Percentiles rank a stretch among this genome's conserved stretches.
These are phyloP conservation scores for Gastrophysa polygoni DNA, from an alignment of 2,888 invertebrate genomes.

Conservation along the genomic window DNA sequence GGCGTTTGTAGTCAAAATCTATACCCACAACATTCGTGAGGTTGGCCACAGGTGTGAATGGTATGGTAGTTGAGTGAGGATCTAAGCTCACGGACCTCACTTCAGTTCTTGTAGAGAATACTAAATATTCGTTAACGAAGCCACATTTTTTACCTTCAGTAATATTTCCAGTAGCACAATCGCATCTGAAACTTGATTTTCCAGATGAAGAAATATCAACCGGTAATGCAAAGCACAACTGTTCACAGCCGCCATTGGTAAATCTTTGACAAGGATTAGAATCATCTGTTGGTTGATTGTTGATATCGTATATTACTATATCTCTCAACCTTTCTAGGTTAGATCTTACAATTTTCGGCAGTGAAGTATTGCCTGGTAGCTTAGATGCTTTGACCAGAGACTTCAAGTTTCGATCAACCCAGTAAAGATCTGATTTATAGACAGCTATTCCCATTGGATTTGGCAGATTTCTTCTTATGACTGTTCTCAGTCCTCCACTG, in stretches of 20 bases:
- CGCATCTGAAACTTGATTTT: constrained; percentile 72
- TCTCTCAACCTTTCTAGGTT: constrained; percentile 87
- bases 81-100: constrained; percentile 90
- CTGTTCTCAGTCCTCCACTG: constrained; percentile 79
- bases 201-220: constrained; percentile 63
- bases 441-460: constrained; percentile 94
- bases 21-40: constrained; percentile 93
- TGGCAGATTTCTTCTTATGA: constrained; percentile 85
- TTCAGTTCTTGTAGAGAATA: constrained; percentile 93
- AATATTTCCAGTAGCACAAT: constrained; percentile 89
- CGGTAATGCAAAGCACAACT: constrained; percentile 94
- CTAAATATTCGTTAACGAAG: constrained; percentile 84
- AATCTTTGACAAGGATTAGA: constrained; percentile 79
- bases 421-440: constrained; percentile 83
- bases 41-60: constrained; percentile 84
- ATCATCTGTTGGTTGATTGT: constrained; percentile 84
- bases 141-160: constrained; percentile 73
- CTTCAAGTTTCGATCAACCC: constrained; percentile 92
- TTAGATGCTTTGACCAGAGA: constrained; percentile 84
- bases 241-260: constrained; percentile 87
- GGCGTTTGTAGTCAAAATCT: constrained; percentile 92
- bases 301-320: constrained; percentile 88
- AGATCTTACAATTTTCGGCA: constrained; percentile 76
- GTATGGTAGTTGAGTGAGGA: constrained; percentile 78
- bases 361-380: constrained; percentile 71